phyloP scores from a whole-genome alignment of 1,140 invertebrate species.

The Eurytemora carolleeae region DNA sequence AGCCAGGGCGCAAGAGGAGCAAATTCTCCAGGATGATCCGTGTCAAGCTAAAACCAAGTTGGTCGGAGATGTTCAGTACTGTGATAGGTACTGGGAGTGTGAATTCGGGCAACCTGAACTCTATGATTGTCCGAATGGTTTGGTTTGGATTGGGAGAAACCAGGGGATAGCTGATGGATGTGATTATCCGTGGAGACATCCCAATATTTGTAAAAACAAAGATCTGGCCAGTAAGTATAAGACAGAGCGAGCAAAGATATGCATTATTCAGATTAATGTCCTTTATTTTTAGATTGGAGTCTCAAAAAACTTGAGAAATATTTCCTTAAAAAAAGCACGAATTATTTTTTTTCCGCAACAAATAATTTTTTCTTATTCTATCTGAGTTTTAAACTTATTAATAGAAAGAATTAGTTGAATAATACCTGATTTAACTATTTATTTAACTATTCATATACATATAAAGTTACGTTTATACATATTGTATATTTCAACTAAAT shows the following conservation, averaged over 20 bases:
- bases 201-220: constrained; percentile 52
- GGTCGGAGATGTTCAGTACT: constrained; percentile 52
- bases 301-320: too few species aligned
- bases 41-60: constrained; percentile 52
- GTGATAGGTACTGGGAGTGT: constrained; percentile 72
- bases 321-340: too few species aligned
- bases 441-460: too few species aligned
- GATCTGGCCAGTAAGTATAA: constrained; percentile 41
- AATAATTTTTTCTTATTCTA: too few species aligned
- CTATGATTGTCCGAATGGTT: constrained; percentile 70
- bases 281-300: too few species aligned
- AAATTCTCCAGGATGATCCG: constrained; percentile 40
- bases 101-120: constrained; percentile 49
- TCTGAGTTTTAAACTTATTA: too few species aligned
- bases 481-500: too few species aligned
- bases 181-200: constrained; percentile 67
- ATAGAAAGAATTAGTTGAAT: too few species aligned
- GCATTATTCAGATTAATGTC: too few species aligned
- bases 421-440: too few species aligned
- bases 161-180: constrained; percentile 64
- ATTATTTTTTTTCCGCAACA: too few species aligned
- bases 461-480: too few species aligned
- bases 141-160: constrained; percentile 68
- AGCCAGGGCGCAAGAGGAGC: constrained; percentile 23
- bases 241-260: not conserved